A percentile compares a stretch with the other conserved stretches of the same genome.
These are phyloP conservation scores for Sus scrofa DNA, from an alignment of 2,113 vertebrate species.

Conservation along the genomic window T2T-Sscrofa CM000814.6:78124001-78124500, in stretches of 20 bases:
- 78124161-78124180: constrained; percentile 71
- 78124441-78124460: no score
- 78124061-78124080: constrained; percentile 35
- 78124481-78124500: no score
- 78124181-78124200: constrained; percentile 52
- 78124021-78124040: background rate
- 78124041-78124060: background rate
- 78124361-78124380: no score
- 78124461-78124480: no score
- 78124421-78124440: no score
- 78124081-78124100: background rate
- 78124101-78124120: constrained; percentile 40
- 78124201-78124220: constrained; percentile 34
- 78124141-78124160: constrained; percentile 53
- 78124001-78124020: background rate
- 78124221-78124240: constrained; percentile 23
- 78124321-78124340: background rate
- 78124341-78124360: background rate
- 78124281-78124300: background rate
- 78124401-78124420: no score
- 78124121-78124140: constrained; percentile 59
- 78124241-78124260: constrained; percentile 20
- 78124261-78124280: background rate
- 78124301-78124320: background rate
- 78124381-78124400: no score